Percentiles rank a stretch among this genome's conserved stretches.
Evolutionary conservation across 2,797 vertebrate genomes (phyloP).

Genomic region (Varecia variegata): DNA sequence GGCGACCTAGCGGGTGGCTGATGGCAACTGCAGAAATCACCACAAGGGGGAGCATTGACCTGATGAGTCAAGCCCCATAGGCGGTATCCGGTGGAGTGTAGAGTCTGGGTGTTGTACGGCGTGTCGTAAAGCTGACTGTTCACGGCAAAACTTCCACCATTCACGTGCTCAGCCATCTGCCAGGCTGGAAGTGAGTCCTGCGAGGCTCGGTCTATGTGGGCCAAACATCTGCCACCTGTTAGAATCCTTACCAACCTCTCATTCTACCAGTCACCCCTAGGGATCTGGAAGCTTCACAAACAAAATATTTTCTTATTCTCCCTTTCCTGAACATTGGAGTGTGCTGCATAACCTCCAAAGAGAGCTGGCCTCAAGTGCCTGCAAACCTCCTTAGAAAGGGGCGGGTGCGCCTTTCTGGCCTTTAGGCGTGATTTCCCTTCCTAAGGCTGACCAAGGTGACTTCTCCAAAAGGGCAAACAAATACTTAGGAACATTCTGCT

Average conservation of each 20-base stretch:
- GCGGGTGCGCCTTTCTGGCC: background rate
- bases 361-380: background rate
- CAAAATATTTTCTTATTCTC: background rate
- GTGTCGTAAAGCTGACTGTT: background rate
- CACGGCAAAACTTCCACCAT: background rate
- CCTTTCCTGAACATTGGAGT: background rate
- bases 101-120: background rate
- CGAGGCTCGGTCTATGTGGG: background rate
- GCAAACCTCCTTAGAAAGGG: background rate
- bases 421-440: background rate
- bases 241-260: background rate
- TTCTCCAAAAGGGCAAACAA: background rate
- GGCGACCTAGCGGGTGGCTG: background rate
- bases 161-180: background rate
- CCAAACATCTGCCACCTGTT: background rate
- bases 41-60: background rate
- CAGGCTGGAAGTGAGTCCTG: background rate
- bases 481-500: background rate
- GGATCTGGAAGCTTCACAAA: background rate
- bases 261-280: background rate
- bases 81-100: no score
- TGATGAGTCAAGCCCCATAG: background rate
- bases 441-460: background rate
- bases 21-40: background rate
- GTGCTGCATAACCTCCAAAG: no score